These are phyloP conservation scores for Manduca sexta DNA, from an alignment of 1,140 invertebrate genomes.

Conservation along the genomic window DNA sequence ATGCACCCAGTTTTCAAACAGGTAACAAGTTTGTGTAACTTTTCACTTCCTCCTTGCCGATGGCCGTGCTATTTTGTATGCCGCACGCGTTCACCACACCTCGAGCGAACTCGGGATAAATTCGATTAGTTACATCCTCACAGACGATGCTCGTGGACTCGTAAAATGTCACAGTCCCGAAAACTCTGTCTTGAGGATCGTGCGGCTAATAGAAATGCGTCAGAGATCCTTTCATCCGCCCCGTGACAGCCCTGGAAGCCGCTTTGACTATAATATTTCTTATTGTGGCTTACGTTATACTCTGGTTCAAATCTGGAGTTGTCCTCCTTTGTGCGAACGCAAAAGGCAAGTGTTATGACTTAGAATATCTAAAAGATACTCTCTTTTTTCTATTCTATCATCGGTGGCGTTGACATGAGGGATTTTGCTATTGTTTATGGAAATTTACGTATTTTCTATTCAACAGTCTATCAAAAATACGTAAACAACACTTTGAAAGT, in stretches of 20 bases:
- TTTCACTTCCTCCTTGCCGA: conserved; percentile 20
- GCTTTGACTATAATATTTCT: conserved; percentile 33
- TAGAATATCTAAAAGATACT: no score
- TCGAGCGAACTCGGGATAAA: conserved; percentile 6
- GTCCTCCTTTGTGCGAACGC: conserved; percentile 21
- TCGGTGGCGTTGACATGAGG: no score
- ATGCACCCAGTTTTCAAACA: neutral
- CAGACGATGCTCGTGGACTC: neutral
- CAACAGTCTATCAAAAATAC: no score
- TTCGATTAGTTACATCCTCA: conserved; percentile 10
- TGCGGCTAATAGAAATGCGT: conserved; percentile 23
- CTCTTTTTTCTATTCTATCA: no score
- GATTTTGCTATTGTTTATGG: no score
- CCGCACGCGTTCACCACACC: conserved; percentile 5
- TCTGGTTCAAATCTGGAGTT: conserved; percentile 17
- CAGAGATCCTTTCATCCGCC: conserved; percentile 11
- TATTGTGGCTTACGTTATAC: conserved; percentile 22
- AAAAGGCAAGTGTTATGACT: conserved; percentile 15
- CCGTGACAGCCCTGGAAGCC: conserved; percentile 20
- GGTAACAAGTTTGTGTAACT: conserved; percentile 14
- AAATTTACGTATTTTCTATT: no score
- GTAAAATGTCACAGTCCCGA: neutral
- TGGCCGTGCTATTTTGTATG: conserved; percentile 16
- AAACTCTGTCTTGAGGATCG: conserved; percentile 11
- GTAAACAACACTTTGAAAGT: no score